Evolutionary conservation across 2,888 invertebrate genomes (phyloP).

Genomic region (Heliothis peltigera): DNA sequence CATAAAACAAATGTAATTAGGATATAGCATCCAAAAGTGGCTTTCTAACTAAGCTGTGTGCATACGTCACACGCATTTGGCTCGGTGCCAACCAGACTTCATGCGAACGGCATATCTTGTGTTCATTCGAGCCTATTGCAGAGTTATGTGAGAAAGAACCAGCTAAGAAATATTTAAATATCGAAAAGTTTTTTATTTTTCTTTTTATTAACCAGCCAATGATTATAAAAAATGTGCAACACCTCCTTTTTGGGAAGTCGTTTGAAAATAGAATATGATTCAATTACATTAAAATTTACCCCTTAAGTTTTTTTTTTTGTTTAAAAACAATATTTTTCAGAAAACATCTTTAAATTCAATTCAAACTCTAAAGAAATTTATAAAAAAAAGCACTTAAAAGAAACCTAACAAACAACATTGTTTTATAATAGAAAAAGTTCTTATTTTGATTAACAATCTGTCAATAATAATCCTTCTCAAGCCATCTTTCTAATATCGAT

Average conservation of each 20-base stretch:
- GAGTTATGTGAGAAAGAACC: slow-evolving; percentile 47
- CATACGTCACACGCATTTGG: slow-evolving; percentile 60
- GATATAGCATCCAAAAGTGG: slow-evolving; percentile 40
- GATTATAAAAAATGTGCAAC: too few species aligned
- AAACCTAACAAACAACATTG: too few species aligned
- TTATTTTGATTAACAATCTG: not conserved
- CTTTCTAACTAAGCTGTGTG: slow-evolving; percentile 50
- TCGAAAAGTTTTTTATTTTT: not conserved
- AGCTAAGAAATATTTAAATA: slow-evolving; percentile 10
- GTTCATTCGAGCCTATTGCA: slow-evolving; percentile 64
- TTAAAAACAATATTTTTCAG: too few species aligned
- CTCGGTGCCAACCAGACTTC: slow-evolving; percentile 59
- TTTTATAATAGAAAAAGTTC: not conserved
- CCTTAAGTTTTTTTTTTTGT: too few species aligned
- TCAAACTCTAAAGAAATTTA: too few species aligned
- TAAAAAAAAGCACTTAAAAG: too few species aligned
- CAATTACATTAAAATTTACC: too few species aligned
- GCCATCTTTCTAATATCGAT: not conserved
- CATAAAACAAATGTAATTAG: slow-evolving; percentile 44
- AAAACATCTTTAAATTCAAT: too few species aligned
- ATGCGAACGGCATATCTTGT: slow-evolving; percentile 63
- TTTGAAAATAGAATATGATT: too few species aligned
- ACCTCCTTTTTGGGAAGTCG: too few species aligned
- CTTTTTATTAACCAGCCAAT: too few species aligned
- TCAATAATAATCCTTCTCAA: not conserved